Evolutionary conservation across 2,797 vertebrate species (phyloP), one percentile per base, ranked within the genome.

Genomic region (Cacajao melanocephalus): DNA sequence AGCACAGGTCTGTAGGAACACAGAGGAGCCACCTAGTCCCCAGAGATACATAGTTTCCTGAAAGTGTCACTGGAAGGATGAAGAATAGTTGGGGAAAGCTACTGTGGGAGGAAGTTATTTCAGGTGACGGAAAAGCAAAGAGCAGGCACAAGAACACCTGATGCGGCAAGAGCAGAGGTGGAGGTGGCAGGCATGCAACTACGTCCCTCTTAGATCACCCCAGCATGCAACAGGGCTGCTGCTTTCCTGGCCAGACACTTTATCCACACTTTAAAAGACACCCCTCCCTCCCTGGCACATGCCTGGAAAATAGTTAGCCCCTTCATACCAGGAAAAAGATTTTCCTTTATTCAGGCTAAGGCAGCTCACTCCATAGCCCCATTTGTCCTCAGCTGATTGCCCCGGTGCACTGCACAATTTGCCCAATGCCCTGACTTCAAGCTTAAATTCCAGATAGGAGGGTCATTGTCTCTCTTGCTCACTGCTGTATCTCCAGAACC

Each of bases 161-260:
- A 24, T 0, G 1, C 2, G 5, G 46, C 20, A 22, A 64, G 48
- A 46, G 30, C 9, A 2, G n/a, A 10, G 10, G 46, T 26, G 12
- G 39, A 26, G 12, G 36, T 0, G 15, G 14, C 28, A 3, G 50
- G 2, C 1, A 1, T 2, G 4, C 4, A 41, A 20, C 12, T 4
- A 1, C 2, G 5, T 58, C 24, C 36, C 4, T 44, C 80, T 28
- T 28, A 36, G 41, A 61, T 10, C 39, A 22, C 7, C 15, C 33
- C 28, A 30, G 22, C 24, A 11, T 13, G 4, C 3, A 5, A 2
- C 2, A 44, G 8, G 30, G 36, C 41, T n/a, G 33, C 36, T 78
- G 44, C 55, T 12, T 5, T 4, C 79, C 67, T 1, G 6, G 30
- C 30, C 39, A 36, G 14, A 30, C 41, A 11, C 39, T 46, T 55